Conservation (phyloP, 1,140 invertebrate genomes). For the Pissodes strobi region DNA sequence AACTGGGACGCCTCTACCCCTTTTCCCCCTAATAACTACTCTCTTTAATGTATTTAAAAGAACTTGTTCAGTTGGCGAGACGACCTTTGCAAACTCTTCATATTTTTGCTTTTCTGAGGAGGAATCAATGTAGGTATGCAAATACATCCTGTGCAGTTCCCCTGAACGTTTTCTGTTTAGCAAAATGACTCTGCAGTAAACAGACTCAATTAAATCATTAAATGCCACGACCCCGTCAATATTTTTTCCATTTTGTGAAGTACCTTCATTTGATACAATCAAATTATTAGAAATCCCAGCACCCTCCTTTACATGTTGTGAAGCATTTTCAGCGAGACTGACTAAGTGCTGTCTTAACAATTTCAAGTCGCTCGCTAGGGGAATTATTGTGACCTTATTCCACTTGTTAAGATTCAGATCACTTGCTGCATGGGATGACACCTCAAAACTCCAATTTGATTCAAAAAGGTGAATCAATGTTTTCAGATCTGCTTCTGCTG, state of each 20-base stretch:
- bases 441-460: conserved; percentile 49
- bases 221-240: conserved; percentile 2
- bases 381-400: conserved; percentile 43
- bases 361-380: conserved; percentile 42
- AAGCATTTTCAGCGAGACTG: not conserved
- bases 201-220: conserved; percentile 25
- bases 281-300: no score
- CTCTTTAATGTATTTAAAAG: conserved; percentile 38
- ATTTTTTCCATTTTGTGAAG: not conserved
- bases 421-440: conserved; percentile 44
- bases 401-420: conserved; percentile 41
- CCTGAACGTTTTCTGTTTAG: conserved; percentile 35
- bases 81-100: conserved; percentile 37
- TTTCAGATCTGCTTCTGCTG: conserved; percentile 45
- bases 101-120: conserved; percentile 14
- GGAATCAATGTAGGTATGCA: not conserved
- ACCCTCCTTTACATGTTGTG: no score
- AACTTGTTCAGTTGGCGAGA: conserved; percentile 33
- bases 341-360: conserved; percentile 36
- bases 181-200: conserved; percentile 34
- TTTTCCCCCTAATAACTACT: conserved; percentile 40
- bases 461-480: conserved; percentile 46
- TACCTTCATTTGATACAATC: no score
- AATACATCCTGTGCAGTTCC: conserved; percentile 28
- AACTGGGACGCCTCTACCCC: conserved; percentile 38